Evolutionary conservation across 1,140 invertebrate genomes (phyloP).

Genomic region (Heterodera schachtii): DNA sequence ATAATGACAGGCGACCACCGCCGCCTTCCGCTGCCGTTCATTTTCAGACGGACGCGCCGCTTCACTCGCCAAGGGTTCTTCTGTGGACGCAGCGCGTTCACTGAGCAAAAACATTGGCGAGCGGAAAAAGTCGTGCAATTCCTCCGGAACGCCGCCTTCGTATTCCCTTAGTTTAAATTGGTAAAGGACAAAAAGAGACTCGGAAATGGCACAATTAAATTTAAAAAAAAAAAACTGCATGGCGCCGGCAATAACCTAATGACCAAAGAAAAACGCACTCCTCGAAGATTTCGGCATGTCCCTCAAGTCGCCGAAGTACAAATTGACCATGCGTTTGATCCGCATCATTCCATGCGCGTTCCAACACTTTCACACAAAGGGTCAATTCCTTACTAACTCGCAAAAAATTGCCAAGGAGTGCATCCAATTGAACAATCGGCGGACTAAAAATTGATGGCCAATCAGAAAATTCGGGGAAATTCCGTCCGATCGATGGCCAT

Average conservation of each 20-base stretch:
- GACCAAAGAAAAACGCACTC: slow-evolving; percentile 5
- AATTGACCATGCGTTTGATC: slow-evolving; percentile 19
- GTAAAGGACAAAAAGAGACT: background rate
- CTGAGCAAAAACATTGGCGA: slow-evolving; percentile 28
- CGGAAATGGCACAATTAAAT: too few species aligned
- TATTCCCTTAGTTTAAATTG: background rate
- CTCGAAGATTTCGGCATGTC: slow-evolving; percentile 21
- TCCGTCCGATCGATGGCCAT: too few species aligned
- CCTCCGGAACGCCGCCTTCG: slow-evolving; percentile 28
- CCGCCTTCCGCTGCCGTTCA: background rate
- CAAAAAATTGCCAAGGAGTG: slow-evolving; percentile 12
- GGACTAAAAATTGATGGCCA: background rate
- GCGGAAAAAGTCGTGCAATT: slow-evolving; percentile 28
- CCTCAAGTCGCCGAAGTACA: slow-evolving; percentile 14
- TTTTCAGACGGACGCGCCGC: background rate
- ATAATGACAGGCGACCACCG: background rate
- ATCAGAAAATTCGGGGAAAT: background rate
- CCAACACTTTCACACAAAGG: background rate
- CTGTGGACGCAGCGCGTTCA: slow-evolving; percentile 9
- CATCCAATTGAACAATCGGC: background rate
- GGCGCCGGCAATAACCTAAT: background rate
- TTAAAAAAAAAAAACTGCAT: background rate
- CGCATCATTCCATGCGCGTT: slow-evolving; percentile 15
- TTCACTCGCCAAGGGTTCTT: slow-evolving; percentile 26
- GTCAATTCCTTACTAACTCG: background rate